Evolutionary conservation across 2,888 invertebrate genomes (phyloP).

Genomic region (Alsophila aescularia): DNA sequence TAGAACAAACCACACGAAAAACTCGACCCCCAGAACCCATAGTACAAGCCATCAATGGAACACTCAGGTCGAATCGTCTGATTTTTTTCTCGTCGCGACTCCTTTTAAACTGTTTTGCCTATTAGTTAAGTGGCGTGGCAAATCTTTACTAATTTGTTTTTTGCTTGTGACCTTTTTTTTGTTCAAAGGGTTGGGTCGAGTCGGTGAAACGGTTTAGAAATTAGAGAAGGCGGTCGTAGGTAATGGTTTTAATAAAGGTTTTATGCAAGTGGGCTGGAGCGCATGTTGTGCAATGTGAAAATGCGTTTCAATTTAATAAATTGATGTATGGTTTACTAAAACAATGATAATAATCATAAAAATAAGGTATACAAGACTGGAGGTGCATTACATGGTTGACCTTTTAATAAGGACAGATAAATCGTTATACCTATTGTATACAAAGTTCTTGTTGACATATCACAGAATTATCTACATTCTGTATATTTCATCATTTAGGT

Average conservation of each 20-base stretch:
- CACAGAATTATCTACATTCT: no score
- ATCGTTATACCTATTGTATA: no score
- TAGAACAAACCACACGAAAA: not conserved
- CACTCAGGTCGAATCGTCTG: conserved; percentile 58
- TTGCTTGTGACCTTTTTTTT: conserved; percentile 60
- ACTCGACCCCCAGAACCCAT: conserved; percentile 18
- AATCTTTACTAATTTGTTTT: conserved; percentile 75
- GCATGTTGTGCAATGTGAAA: not conserved
- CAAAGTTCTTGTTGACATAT: no score
- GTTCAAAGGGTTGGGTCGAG: conserved; percentile 55
- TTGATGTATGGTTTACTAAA: no score
- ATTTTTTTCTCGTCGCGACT: conserved; percentile 78
- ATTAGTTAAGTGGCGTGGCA: conserved; percentile 76
- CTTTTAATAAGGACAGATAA: no score
- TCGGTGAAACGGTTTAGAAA: conserved; percentile 16
- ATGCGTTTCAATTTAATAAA: no score
- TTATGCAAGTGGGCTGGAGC: not conserved
- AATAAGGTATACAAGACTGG: no score
- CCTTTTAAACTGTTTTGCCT: conserved; percentile 75
- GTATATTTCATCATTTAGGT: no score
- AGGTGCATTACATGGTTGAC: no score
- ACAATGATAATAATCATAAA: no score
- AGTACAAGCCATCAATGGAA: conserved; percentile 44
- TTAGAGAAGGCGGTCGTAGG: not conserved
- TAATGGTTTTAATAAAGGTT: no score